These are phyloP conservation scores for Zaprionus tsacasi DNA, from an alignment of 1,140 invertebrate genomes.

Conservation along the genomic window DNA sequence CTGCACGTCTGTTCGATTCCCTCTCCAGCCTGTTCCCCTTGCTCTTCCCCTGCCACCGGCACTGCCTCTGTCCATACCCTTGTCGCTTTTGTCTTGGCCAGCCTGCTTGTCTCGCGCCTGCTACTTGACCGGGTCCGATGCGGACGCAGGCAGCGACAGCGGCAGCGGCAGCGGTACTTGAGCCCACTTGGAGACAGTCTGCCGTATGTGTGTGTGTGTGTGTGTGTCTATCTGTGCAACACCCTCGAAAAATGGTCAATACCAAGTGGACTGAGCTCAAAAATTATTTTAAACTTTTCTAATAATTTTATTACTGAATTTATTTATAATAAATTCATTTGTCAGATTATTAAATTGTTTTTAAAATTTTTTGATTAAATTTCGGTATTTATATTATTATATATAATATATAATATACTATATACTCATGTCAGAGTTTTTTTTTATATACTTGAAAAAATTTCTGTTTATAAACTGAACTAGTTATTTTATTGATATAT, in stretches of 20 bases:
- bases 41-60: slow-evolving; percentile 8
- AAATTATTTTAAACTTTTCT: too few relatives aligned
- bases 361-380: too few relatives aligned
- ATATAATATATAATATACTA: too few relatives aligned
- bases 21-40: background rate
- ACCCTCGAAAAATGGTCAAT: slow-evolving; percentile 22
- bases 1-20: slow-evolving; percentile 24
- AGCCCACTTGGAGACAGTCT: slow-evolving; percentile 74
- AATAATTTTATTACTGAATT: too few relatives aligned
- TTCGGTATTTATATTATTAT: too few relatives aligned
- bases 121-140: slow-evolving; percentile 26
- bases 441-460: too few relatives aligned
- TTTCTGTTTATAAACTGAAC: too few relatives aligned
- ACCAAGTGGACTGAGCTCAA: slow-evolving; percentile 25
- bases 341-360: too few relatives aligned
- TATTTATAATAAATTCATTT: too few relatives aligned
- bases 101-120: slow-evolving; percentile 72
- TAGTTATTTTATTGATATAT: too few relatives aligned
- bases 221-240: slow-evolving; percentile 5
- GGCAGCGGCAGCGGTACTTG: slow-evolving; percentile 56
- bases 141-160: slow-evolving; percentile 1
- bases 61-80: slow-evolving; percentile 17
- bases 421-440: too few relatives aligned
- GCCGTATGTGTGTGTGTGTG: slow-evolving; percentile 22
- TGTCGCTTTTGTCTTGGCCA: slow-evolving; percentile 58